These are phyloP conservation scores for Actinemys pallida DNA, from an alignment of 2,113 vertebrate genomes.

Conservation along the genomic window DNA sequence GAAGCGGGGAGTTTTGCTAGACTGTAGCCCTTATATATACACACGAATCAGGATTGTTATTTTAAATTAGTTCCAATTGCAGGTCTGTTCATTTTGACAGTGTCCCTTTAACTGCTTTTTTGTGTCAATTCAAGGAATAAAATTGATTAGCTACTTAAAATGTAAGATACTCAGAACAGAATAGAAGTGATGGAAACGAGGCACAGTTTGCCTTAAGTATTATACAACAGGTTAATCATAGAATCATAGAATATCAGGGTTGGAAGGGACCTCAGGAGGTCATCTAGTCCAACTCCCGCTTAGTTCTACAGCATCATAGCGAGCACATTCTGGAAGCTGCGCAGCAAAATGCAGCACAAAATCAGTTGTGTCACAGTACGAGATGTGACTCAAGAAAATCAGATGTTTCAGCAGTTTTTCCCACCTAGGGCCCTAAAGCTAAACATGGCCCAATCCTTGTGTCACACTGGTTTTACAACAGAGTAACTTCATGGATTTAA, in stretches of 20 bases:
- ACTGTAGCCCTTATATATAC: not conserved
- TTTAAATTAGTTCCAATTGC: not conserved
- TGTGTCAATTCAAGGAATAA: not conserved
- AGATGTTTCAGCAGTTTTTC: not conserved
- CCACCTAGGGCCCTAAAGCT: not conserved
- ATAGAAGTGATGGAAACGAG: not conserved
- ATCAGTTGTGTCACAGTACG: not conserved
- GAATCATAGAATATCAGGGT: too few relatives aligned
- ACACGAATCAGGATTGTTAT: not conserved
- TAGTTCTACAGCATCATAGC: not conserved
- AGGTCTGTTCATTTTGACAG: not conserved
- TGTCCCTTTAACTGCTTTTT: not conserved
- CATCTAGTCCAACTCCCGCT: too few relatives aligned
- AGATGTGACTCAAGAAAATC: not conserved
- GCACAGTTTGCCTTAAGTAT: not conserved
- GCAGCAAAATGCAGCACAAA: not conserved
- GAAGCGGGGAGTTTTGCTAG: not conserved
- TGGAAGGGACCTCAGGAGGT: too few relatives aligned
- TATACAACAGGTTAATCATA: not conserved
- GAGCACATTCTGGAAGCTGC: not conserved
- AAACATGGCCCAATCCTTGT: not conserved
- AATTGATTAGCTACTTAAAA: not conserved
- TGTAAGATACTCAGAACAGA: not conserved
- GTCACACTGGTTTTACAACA: fast-evolving
- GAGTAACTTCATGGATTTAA: not conserved